Percentiles rank a stretch among this genome's conserved stretches.
phyloP scores from a whole-genome alignment of 2,888 invertebrate genomes.

The Napeogenes inachia region DNA sequence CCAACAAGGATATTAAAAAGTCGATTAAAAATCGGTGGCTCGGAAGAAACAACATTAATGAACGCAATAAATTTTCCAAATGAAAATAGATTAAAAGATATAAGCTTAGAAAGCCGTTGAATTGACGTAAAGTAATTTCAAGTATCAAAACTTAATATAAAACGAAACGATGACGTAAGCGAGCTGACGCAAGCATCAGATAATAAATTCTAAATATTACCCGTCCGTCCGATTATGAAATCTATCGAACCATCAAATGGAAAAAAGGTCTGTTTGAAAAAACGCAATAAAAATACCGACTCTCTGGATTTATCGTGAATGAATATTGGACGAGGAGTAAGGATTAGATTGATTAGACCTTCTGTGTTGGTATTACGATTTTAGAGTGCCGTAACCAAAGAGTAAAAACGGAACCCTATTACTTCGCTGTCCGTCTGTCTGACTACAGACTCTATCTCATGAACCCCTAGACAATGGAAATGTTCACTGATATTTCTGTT shows the following conservation, averaged over 20 bases:
- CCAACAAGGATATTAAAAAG: background rate
- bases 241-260: constrained; percentile 6
- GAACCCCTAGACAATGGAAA: no score
- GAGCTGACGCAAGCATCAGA: constrained; percentile 2
- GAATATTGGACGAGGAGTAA: constrained; percentile 3
- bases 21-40: background rate
- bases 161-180: constrained; percentile 1
- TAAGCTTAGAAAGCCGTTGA: background rate
- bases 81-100: background rate
- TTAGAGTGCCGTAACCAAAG: no score
- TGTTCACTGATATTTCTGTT: no score
- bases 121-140: background rate
- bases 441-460: no score
- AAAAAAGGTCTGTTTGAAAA: constrained; percentile 1
- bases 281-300: background rate
- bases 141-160: constrained; percentile 2
- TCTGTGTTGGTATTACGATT: background rate
- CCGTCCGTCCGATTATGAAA: constrained; percentile 2
- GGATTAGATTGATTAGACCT: constrained; percentile 3
- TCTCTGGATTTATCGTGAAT: constrained; percentile 4
- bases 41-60: background rate
- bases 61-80: background rate
- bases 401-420: no score
- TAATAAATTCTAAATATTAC: constrained; percentile 5
- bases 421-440: no score